These are phyloP conservation scores for Onychostoma macrolepis DNA, from an alignment of 2,113 vertebrate species.

Conservation along the genomic window DNA sequence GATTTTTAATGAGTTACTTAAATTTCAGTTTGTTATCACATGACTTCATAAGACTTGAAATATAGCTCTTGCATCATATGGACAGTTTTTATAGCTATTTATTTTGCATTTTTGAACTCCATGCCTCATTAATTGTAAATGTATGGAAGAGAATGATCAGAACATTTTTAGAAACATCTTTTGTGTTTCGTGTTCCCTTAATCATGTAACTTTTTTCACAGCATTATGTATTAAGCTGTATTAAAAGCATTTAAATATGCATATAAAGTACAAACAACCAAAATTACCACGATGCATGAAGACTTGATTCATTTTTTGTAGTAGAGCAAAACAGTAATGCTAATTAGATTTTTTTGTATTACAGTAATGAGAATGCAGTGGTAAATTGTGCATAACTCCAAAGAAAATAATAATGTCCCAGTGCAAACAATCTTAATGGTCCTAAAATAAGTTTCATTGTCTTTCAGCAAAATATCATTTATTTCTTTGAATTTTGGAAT, in stretches of 20 bases:
- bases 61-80: neutral
- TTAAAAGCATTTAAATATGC: neutral
- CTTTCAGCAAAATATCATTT: neutral
- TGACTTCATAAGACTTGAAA: neutral
- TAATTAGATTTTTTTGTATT: too few relatives aligned
- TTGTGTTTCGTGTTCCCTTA: neutral
- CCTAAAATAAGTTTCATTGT: neutral
- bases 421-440: neutral
- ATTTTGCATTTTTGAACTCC: neutral
- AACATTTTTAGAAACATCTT: neutral
- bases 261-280: neutral
- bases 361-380: neutral
- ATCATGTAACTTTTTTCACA: neutral
- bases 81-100: neutral
- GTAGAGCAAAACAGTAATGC: neutral
- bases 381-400: neutral
- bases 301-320: neutral
- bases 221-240: neutral
- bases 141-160: neutral
- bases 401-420: neutral
- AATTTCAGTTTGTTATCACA: too few relatives aligned
- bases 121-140: neutral
- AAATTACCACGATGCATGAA: neutral
- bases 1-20: neutral
- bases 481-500: neutral